Evolutionary conservation across 1,140 invertebrate genomes (phyloP), one percentile per base, ranked within the genome.

Genomic region (Elymnias hypermnestra): DNA sequence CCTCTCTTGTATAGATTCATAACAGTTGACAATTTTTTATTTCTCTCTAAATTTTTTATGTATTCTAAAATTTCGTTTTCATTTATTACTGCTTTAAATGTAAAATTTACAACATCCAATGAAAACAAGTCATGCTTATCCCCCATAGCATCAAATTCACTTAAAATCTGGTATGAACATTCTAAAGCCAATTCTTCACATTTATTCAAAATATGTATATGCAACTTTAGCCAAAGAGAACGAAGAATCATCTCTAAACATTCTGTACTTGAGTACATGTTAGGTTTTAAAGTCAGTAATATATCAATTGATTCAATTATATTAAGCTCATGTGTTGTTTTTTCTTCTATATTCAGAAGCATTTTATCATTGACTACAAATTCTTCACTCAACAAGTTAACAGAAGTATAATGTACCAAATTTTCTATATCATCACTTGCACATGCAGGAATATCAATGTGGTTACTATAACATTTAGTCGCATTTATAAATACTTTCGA

Each of bases 331-430:
- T 86, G 69, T 42, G 42, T 53, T 8, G 58, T 38, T 41, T 71
- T 73, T 41, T 75, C 61, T 44, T 74, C 65, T 23, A 50, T 22
- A 38, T 41, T 57, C 25, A 78, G 77, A 28, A 71, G 73, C 3
- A 90, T 51, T 85, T 89, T 90, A 50, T 79, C 81, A 69, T 90
- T 89, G 0, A 90, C 79, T 44, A 78, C 72, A 26, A 93, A 75
- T 84, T 93, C 92, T 42, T 90, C 89, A 61, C 87, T 90, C 7
- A 92, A 64, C 12, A 93, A 70, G 51, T 90, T 91, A 58, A 88
- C 88, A 59, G 87, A 76, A 7, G 87, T 85, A 70, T 90, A 91
- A 37, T 88, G 78, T 36, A 88, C 70, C 2, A 91, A 57, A 26
- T 89, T 78, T 29, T 85, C 65, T 49, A 84, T 73, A 53, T 88